phyloP scores from a whole-genome alignment of 2,888 invertebrate genomes.

The Ernsta delagoae region DNA sequence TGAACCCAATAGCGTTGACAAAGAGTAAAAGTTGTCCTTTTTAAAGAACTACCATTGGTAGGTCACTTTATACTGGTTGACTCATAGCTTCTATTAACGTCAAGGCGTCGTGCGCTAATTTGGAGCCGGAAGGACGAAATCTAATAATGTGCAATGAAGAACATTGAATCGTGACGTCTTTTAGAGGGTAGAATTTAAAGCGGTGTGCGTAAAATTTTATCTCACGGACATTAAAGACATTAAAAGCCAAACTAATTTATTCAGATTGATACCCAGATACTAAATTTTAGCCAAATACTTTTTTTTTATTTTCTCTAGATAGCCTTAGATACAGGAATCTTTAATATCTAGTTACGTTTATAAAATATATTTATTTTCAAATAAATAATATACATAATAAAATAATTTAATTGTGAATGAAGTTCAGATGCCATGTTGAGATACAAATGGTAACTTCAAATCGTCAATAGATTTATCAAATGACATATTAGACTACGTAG shows the following conservation, averaged over 20 bases:
- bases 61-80: slow-evolving; percentile 26
- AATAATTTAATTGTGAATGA: no score
- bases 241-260: no score
- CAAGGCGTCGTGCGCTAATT: slow-evolving; percentile 69
- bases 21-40: no score
- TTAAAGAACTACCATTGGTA: background rate
- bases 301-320: no score
- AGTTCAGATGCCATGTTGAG: background rate
- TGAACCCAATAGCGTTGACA: background rate
- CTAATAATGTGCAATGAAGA: slow-evolving; percentile 46
- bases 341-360: no score
- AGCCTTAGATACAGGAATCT: no score
- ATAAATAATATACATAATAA: no score
- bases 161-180: slow-evolving; percentile 19
- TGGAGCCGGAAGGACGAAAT: slow-evolving; percentile 66
- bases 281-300: no score
- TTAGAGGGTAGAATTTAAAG: slow-evolving; percentile 13
- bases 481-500: slow-evolving; percentile 6
- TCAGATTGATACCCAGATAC: no score
- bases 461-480: background rate
- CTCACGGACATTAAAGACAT: background rate
- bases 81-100: slow-evolving; percentile 60
- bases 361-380: no score
- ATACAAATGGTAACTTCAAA: background rate
- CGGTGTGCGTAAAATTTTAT: background rate